Base-by-base conservation (phyloP, 1,140 invertebrate genomes). In the Temnothorax curvispinosus region DNA sequence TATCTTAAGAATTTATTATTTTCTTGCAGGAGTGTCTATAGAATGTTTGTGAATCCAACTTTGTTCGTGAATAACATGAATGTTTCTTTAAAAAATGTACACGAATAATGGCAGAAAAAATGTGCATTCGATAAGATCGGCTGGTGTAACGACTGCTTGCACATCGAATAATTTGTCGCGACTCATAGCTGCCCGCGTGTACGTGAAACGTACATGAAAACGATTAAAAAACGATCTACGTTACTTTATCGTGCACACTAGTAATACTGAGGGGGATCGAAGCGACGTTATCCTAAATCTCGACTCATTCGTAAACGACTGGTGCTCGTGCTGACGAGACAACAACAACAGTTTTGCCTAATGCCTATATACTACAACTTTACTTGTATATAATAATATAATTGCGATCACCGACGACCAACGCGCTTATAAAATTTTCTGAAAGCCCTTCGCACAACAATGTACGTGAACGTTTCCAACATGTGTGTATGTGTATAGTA, bases 351-450 rank as follows among this genome's bases (percentile, higher is more conserved):
- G 38, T 74, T 84, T 60, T 84, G 44, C 56, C 80, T 84, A 84
- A 74, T 41, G 27, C 52, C 52, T 82, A 81, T 27, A 27, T 27
- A 27, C 35, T 69, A 69, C 21, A 9, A 21, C 32, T 44, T 47
- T 60, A 50, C 80, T 60, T 18, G 52, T 82, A 18, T 74, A 47
- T 60, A 85, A 78, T 85, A 85, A 64, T 62, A 75, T 72, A 65
- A 74, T 76, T 62, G 58, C 77, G 47, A 56, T 81, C 77, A 62
- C 27, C 18, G 69, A 27, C 67, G 80, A 62, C 27, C 18, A 54
- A 27, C 67, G 80, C 89, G 78, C 47, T 89, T 86, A 92, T 92
- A 90, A 91, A 90, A 89, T 88, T 92, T 41, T 91, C 87, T 91
- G 86, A 92, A 92, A 91, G 85, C 50, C 64, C 54, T 64, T 78